Base-by-base conservation (phyloP, 2,797 vertebrate genomes). In the Aselliscus stoliczkanus region DNA sequence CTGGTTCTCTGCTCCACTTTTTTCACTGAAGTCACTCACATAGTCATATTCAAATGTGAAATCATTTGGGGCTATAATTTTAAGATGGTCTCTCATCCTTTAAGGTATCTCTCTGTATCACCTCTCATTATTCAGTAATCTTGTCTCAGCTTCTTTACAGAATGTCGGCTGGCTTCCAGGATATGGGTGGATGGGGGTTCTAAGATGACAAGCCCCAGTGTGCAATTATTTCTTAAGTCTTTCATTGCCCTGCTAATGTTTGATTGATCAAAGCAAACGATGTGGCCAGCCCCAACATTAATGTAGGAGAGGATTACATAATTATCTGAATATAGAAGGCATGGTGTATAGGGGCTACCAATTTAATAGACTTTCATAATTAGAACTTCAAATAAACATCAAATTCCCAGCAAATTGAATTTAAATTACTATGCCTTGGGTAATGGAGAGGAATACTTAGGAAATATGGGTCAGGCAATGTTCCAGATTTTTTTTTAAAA, bases 331-430 rank as follows among this genome's bases (percentile, higher is more conserved):
- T n/a, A 75, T 72, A 31, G 54, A 72, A 96, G 6, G 1, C 12
- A 70, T 75, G 27, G 14, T 75, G 70, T n/a, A 44, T 7, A 67
- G 42, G 7, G 13, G 13, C 13, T 82, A 58, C 50, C 75, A 85
- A 37, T 69, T 73, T 80, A 90, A 58, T 14, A 80, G 17, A 3
- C 47, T 96, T 25, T 79, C 39, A 82, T 85, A 83, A 70, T 90
- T 86, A 81, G 11, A 54, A 83, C 76, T 96, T 94, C 52, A 93
- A 94, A 82, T 91, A 89, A 95, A 69, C 34, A 87, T 69, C 60
- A 84, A 60, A 87, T 93, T 96, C 58, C 58, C 58, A 96, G 79
- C n/a, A 89, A 95, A 96, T 64, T 91, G 86, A 82, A 96, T 93
- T 95, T 80, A 84, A 95, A 76, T 93, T 90, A 83, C 50, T 88